Evolutionary conservation across 23 tunicate genomes (phyloP).

Genomic region (Botrylloides violaceus): DNA sequence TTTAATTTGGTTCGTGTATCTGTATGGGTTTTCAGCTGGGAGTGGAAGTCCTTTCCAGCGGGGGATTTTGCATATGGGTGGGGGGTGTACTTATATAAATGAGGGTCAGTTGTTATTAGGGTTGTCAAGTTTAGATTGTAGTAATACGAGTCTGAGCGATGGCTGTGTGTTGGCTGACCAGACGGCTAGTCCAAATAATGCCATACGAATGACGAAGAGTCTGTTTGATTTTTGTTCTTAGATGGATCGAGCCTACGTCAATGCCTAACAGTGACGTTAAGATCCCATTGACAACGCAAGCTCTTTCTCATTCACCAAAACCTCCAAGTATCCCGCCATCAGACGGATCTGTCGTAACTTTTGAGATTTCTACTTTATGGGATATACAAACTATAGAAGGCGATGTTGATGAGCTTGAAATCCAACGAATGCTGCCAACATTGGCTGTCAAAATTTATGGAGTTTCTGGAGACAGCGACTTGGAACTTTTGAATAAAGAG

Average conservation of each 20-base stretch:
- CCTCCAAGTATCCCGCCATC: background rate
- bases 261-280: slow-evolving; percentile 10
- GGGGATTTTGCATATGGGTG: no score
- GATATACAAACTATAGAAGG: background rate
- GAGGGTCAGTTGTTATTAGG: no score
- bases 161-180: no score
- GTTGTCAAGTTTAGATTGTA: no score
- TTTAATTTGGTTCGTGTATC: no score
- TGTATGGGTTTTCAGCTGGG: no score
- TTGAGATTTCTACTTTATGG: background rate
- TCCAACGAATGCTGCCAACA: background rate
- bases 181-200: no score
- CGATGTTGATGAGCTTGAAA: background rate
- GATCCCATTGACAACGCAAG: background rate
- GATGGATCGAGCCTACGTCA: slow-evolving; percentile 14
- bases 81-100: no score
- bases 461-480: background rate
- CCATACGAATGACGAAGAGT: no score
- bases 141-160: no score
- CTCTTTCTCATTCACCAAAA: background rate
- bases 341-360: background rate
- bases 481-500: background rate
- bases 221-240: background rate
- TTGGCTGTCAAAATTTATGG: slow-evolving; percentile 15
- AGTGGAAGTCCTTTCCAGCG: no score